Base-by-base conservation (phyloP, 2,888 invertebrate species). In the Piscicola geometra region DNA sequence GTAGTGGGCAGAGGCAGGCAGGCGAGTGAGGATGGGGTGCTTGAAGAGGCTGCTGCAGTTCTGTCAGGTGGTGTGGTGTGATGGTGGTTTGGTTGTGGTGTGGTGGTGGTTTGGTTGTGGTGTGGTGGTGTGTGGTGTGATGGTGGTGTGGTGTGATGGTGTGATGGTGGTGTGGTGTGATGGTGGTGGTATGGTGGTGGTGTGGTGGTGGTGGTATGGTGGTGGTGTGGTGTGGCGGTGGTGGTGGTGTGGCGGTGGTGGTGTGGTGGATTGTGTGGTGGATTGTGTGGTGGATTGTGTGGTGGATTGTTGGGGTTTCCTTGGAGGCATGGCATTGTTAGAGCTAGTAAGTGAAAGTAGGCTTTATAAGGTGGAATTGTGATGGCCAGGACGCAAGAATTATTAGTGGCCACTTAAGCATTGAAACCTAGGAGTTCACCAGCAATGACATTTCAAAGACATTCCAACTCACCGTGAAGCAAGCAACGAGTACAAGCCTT, bases 231-330 rank as follows among this genome's bases (percentile, higher is more conserved):
- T n/a, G 25, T 5, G 9, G 21, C 3, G 9, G 9, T 56, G n/a
- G n/a, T 56, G 5, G n/a, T n/a, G n/a, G n/a, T 77, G 83, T 28
- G 15, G 71, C 12, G 35, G 30, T 32, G 15, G 50, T 25, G 9
- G 85, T 86, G 30, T 84, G 83, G 32, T 86, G 84, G 80, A 90
- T 91, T 89, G 84, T 91, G 92, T 84, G 47, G 18, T 66, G 18
- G 52, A 93, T 88, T 0, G 91, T 89, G 1, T 66, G 69, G 86
- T 92, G 86, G 86, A 92, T 94, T 77, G 93, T 92, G 92, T 93
- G 94, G 86, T 95, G 95, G 87, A 84, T 79, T 67, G 35, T n/a
- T 3, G 3, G 67, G 3, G n/a, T 5, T 41, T 41, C 9, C 41
- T 5, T 41, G 41, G 41, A 9, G 41, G 41, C 15, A 15, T 41